Evolutionary conservation across 37 sponge, comb jelly and placozoan genomes (phyloP).

Genomic region (Dysidea cf. avara): DNA sequence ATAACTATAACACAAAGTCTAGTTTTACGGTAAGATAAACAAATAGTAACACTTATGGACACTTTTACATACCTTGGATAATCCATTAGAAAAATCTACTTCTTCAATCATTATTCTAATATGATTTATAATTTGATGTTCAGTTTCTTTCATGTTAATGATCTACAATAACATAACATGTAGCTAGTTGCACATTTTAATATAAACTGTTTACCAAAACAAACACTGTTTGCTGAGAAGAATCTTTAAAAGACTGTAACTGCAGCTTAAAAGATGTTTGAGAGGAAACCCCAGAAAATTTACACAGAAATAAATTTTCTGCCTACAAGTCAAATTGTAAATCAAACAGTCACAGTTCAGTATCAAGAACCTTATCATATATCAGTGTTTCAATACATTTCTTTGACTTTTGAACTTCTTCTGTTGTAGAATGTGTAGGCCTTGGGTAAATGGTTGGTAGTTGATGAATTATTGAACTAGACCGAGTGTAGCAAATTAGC

Average conservation of each 20-base stretch:
- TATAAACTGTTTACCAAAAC: constrained; percentile 14
- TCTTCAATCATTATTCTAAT: constrained; percentile 89
- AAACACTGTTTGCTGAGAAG: constrained; percentile 3
- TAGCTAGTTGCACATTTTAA: too few relatives aligned
- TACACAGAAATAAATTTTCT: constrained; percentile 38
- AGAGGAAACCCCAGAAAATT: constrained; percentile 59
- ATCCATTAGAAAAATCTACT: constrained; percentile 40
- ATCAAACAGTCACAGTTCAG: too few relatives aligned
- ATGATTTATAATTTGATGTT: constrained; percentile 77
- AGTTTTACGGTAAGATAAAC: too few relatives aligned
- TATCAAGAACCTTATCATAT: too few relatives aligned
- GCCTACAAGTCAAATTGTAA: too few relatives aligned
- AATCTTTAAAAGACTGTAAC: constrained; percentile 38
- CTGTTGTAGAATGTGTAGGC: background rate
- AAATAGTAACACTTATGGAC: too few relatives aligned
- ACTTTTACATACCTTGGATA: too few relatives aligned
- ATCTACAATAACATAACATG: background rate
- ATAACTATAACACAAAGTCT: too few relatives aligned
- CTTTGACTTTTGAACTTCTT: too few relatives aligned
- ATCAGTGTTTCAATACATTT: too few relatives aligned
- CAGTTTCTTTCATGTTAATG: constrained; percentile 76
- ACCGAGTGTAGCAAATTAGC: constrained; percentile 73
- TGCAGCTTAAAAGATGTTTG: constrained; percentile 36
- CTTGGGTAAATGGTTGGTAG: constrained; percentile 44
- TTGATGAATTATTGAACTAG: constrained; percentile 61